Evolutionary conservation across 2,113 vertebrate genomes (phyloP).

Genomic region (Malurus alboscapulatus): DNA sequence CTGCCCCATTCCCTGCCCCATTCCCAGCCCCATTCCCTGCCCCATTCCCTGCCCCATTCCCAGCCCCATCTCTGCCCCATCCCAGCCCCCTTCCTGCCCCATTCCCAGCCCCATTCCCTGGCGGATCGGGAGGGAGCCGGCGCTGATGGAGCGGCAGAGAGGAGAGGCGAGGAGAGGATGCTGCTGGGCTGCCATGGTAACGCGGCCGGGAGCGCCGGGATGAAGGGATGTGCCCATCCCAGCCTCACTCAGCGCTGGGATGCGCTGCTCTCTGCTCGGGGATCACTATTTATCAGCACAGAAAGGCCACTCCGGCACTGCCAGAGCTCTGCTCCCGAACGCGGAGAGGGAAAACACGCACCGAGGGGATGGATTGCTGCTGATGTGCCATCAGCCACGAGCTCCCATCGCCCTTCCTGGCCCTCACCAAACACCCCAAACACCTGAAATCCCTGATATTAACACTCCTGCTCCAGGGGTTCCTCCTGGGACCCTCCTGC

Average conservation of each 20-base stretch:
- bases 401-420: neutral
- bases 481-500: neutral
- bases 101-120: no score
- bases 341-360: neutral
- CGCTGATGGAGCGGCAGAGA: no score
- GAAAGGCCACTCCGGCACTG: no score
- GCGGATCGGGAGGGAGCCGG: no score
- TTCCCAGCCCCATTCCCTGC: no score
- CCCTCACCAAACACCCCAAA: neutral
- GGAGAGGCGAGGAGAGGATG: no score
- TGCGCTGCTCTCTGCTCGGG: neutral
- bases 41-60: no score
- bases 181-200: neutral
- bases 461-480: accelerated
- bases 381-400: neutral
- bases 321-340: neutral
- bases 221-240: neutral
- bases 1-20: no score
- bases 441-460: accelerated
- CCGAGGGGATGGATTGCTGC: neutral
- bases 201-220: neutral
- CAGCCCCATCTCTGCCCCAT: no score
- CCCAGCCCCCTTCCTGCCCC: no score
- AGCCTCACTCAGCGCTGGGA: neutral
- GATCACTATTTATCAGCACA: no score